Evolutionary conservation across 2,797 vertebrate genomes (phyloP).

Genomic region (Scarus forsteni): DNA sequence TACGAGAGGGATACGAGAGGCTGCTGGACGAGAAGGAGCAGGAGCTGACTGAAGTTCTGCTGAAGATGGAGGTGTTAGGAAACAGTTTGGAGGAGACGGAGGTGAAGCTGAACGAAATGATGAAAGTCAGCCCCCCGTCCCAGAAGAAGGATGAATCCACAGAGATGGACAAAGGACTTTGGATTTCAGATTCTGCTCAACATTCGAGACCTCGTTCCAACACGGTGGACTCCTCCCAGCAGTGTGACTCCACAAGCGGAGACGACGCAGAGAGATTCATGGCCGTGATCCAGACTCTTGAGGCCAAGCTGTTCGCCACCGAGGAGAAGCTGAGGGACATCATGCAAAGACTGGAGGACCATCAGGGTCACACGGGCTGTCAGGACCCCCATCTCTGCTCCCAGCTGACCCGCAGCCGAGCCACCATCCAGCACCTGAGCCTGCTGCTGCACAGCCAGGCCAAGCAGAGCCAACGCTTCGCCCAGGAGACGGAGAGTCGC

Average conservation of each 20-base stretch:
- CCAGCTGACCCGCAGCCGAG: slow-evolving; percentile 85
- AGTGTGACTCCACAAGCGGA: slow-evolving; percentile 56
- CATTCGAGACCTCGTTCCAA: slow-evolving; percentile 49
- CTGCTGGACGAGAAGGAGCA: slow-evolving; percentile 89
- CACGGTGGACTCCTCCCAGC: slow-evolving; percentile 68
- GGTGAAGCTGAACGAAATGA: slow-evolving; percentile 81
- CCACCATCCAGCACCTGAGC: slow-evolving; percentile 82
- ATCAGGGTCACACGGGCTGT: slow-evolving; percentile 84
- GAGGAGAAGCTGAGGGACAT: slow-evolving; percentile 93
- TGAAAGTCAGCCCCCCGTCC: slow-evolving; percentile 64
- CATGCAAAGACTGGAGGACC: slow-evolving; percentile 88
- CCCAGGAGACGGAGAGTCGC: slow-evolving; percentile 78
- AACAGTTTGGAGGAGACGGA: slow-evolving; percentile 91
- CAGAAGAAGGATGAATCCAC: slow-evolving; percentile 16
- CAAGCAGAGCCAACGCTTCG: slow-evolving; percentile 80
- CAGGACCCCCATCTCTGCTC: slow-evolving; percentile 88
- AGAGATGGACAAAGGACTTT: slow-evolving; percentile 63
- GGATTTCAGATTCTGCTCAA: slow-evolving; percentile 53
- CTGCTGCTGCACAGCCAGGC: slow-evolving; percentile 88
- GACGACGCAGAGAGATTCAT: slow-evolving; percentile 87
- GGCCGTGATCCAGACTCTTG: slow-evolving; percentile 90
- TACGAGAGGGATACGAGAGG: slow-evolving; percentile 86
- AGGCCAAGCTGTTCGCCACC: slow-evolving; percentile 91
- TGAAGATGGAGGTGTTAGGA: slow-evolving; percentile 90
- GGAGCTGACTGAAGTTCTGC: slow-evolving; percentile 88